These are phyloP conservation scores for Dioctria rufipes DNA, from an alignment of 2,888 invertebrate genomes.

Conservation along the genomic window DNA sequence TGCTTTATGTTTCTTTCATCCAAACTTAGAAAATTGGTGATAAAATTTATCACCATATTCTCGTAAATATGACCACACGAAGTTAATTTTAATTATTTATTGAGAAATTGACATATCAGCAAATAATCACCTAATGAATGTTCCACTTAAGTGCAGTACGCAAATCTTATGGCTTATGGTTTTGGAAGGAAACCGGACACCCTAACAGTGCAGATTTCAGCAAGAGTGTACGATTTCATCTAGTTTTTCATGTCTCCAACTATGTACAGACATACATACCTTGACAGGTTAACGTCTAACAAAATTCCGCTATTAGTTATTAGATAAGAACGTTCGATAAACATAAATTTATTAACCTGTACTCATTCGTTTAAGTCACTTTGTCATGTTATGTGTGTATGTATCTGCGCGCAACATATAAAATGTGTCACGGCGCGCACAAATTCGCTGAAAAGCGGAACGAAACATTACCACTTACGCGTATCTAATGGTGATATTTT, in stretches of 20 bases:
- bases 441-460: constrained; percentile 26
- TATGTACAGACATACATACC: constrained; percentile 34
- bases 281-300: constrained; percentile 48
- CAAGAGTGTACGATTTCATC: not conserved
- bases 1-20: constrained; percentile 23
- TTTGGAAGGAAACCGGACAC: not conserved
- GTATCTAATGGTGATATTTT: not conserved
- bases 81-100: constrained; percentile 56
- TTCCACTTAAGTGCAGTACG: constrained; percentile 48
- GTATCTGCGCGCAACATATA: not conserved
- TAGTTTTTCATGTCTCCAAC: constrained; percentile 1
- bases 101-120: constrained; percentile 55
- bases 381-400: constrained; percentile 1
- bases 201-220: no score
- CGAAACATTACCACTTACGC: constrained; percentile 11
- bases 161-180: constrained; percentile 11
- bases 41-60: constrained; percentile 48
- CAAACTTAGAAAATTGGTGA: constrained; percentile 27
- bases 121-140: constrained; percentile 54
- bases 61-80: constrained; percentile 39
- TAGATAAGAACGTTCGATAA: constrained; percentile 56
- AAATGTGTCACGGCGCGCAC: not conserved
- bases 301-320: constrained; percentile 59
- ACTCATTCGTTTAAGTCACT: constrained; percentile 10
- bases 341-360: constrained; percentile 45